Evolutionary conservation across 1,140 invertebrate genomes (phyloP).

Genomic region (Tetramorium parvispinum): DNA sequence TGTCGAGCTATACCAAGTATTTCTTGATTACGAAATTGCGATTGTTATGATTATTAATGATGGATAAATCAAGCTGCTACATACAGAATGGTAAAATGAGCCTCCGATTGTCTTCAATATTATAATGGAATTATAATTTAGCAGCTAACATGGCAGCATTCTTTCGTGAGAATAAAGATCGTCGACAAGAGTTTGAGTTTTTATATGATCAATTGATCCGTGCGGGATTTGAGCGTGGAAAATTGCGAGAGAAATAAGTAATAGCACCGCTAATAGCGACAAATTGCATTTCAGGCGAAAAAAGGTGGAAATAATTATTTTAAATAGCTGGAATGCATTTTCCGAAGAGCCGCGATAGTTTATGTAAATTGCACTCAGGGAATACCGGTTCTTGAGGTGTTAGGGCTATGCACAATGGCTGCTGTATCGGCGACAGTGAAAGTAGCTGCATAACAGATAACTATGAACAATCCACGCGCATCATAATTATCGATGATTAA

Average conservation of each 20-base stretch:
- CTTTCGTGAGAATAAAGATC: background rate
- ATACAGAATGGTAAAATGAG: background rate
- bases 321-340: slow-evolving; percentile 24
- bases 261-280: slow-evolving; percentile 38
- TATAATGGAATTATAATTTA: background rate
- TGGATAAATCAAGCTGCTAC: slow-evolving; percentile 12
- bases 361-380: slow-evolving; percentile 34
- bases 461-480: background rate
- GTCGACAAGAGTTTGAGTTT: background rate
- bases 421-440: slow-evolving; percentile 35
- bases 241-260: slow-evolving; percentile 14
- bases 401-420: slow-evolving; percentile 3
- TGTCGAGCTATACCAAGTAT: background rate
- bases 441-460: slow-evolving; percentile 22
- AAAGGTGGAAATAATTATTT: slow-evolving; percentile 50
- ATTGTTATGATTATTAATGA: slow-evolving; percentile 5
- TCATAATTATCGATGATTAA: slow-evolving; percentile 42
- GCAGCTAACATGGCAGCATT: background rate
- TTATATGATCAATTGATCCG: background rate
- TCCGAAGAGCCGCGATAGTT: slow-evolving; percentile 20
- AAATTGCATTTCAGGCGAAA: slow-evolving; percentile 24
- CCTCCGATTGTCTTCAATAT: background rate
- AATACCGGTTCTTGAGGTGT: slow-evolving; percentile 31
- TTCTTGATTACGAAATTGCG: slow-evolving; percentile 1
- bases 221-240: background rate